Evolutionary conservation across 2,797 vertebrate species (phyloP).

Genomic region (Poecilia picta): DNA sequence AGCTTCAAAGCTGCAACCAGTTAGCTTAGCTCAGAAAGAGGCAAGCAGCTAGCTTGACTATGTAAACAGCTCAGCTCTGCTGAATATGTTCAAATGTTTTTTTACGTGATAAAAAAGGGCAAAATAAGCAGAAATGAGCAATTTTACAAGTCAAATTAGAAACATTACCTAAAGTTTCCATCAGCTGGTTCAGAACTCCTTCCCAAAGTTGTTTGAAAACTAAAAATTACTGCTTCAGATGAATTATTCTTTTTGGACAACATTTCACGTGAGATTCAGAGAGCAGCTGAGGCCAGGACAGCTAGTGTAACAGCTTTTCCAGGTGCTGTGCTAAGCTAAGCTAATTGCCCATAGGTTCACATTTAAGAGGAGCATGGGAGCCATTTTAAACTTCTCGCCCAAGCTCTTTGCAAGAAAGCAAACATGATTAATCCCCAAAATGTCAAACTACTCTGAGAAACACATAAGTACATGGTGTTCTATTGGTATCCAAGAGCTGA

Average conservation of each 20-base stretch:
- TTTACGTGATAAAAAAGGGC: background rate
- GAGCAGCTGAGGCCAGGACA: background rate
- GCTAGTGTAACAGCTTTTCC: background rate
- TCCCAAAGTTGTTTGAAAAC: background rate
- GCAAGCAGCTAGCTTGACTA: background rate
- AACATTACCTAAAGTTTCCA: background rate
- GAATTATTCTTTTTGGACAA: background rate
- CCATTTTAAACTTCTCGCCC: slow-evolving; percentile 3
- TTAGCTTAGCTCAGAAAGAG: slow-evolving; percentile 19
- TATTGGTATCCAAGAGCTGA: slow-evolving; percentile 97
- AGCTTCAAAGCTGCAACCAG: slow-evolving; percentile 2
- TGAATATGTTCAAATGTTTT: background rate
- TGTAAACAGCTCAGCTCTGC: background rate
- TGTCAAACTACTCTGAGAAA: slow-evolving; percentile 56
- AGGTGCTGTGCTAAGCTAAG: slow-evolving; percentile 31
- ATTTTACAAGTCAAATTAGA: background rate
- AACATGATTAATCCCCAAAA: slow-evolving; percentile 31
- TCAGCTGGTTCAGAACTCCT: background rate
- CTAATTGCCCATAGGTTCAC: slow-evolving; percentile 16
- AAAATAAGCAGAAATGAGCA: background rate
- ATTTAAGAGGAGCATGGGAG: background rate
- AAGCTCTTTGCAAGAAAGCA: slow-evolving; percentile 7
- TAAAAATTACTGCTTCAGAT: background rate
- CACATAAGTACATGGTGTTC: slow-evolving; percentile 72
- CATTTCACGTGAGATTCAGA: background rate